Conservation (phyloP, 30 jellyfish, hydroid and myxozoan genomes). For the Cassiopea andromeda region DNA sequence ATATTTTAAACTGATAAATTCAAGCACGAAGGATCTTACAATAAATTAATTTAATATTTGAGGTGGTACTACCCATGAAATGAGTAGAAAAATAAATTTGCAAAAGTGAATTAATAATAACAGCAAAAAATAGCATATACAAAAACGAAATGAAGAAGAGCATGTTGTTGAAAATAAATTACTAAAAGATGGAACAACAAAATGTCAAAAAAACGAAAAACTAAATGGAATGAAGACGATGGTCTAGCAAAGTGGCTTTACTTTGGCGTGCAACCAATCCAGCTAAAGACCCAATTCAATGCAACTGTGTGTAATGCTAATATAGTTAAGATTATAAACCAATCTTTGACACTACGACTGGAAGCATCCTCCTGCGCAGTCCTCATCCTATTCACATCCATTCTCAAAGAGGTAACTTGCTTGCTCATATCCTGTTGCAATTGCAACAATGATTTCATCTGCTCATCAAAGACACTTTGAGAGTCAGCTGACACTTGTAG, state of each 20-base stretch:
- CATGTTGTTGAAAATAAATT: too few relatives aligned
- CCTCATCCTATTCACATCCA: slow-evolving; percentile 67
- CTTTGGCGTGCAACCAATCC: slow-evolving; percentile 17
- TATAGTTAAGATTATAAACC: slow-evolving; percentile 45
- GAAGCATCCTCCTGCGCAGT: slow-evolving; percentile 25
- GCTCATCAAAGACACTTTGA: slow-evolving; percentile 39
- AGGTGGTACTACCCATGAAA: too few relatives aligned
- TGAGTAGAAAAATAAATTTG: too few relatives aligned
- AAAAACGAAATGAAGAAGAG: too few relatives aligned
- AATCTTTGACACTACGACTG: slow-evolving; percentile 52
- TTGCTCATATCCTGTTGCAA: slow-evolving; percentile 68
- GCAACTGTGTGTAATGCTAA: slow-evolving; percentile 39
- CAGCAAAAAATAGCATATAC: too few relatives aligned
- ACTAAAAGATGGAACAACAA: too few relatives aligned
- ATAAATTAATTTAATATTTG: too few relatives aligned
- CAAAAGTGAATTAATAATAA: too few relatives aligned
- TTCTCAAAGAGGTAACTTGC: slow-evolving; percentile 73
- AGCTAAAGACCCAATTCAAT: slow-evolving; percentile 54
- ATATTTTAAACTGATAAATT: too few relatives aligned
- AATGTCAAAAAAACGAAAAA: too few relatives aligned
- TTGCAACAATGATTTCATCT: slow-evolving; percentile 55
- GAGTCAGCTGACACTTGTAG: slow-evolving; percentile 3
- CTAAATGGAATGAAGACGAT: too few relatives aligned
- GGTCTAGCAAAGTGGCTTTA: not conserved
- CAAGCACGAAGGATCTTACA: too few relatives aligned